Evolutionary conservation across 2,888 invertebrate species (phyloP), one percentile per base, ranked within the genome.

Genomic region (Bugula neritina): DNA sequence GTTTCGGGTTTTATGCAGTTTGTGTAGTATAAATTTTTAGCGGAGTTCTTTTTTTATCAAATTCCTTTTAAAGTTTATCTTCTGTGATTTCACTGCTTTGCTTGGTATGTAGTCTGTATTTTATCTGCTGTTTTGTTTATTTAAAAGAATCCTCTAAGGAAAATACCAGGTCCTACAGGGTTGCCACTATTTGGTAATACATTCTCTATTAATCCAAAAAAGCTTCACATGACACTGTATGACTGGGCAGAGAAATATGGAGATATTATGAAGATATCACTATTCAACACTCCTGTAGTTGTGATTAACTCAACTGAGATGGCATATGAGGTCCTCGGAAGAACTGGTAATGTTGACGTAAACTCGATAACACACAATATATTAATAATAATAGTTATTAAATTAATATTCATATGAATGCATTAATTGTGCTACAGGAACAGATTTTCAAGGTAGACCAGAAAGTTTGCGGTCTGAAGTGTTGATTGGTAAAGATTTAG

Each of bases 121-220:
- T n/a, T n/a, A n/a, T n/a, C n/a, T n/a, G n/a, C n/a, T n/a, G n/a
- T n/a, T n/a, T n/a, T n/a, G n/a, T n/a, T n/a, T n/a, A n/a, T n/a
- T n/a, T n/a, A 52, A 52, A 21, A 63, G 63, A n/a, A 63, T 63
- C 63, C 63, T 31, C 63, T 63, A 27, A 25, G 63, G 31, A 25
- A 29, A 25, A 63, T 63, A 13, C 63, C 63, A 31, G 63, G 63
- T 25, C 63, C 63, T 13, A 25, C 3, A 63, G 63, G 63, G 10
- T 31, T 25, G 31, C 63, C 63, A 5, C 10, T 63, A 3, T 5
- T 63, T 25, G 63, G 63, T n/a, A 63, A 63, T 34, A n/a, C 31
- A 5, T n/a, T 63, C 2, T 63, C 63, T 31, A 31, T 63, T 5
- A 63, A 25, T 13, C 63, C 63, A 63, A 27, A 25, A 27, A 27